Percentiles rank a stretch among this genome's conserved stretches.
Conservation (phyloP, 2,113 vertebrate genomes). For the Scatophagus argus region DNA sequence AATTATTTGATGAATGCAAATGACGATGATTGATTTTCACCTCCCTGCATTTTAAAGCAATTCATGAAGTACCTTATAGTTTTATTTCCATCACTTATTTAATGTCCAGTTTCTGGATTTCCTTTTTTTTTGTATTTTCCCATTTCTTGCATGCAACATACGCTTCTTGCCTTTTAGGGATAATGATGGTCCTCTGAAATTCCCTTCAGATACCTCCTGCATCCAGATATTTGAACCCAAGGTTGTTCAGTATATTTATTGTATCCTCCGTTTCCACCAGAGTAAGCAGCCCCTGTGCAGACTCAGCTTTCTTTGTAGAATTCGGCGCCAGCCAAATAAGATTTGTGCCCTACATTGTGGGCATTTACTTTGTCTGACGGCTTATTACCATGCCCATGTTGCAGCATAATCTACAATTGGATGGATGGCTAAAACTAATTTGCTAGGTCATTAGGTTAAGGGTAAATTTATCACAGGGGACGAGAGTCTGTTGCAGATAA, state of each 20-base stretch:
- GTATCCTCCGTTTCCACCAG: slow-evolving; percentile 78
- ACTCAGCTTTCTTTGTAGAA: slow-evolving; percentile 84
- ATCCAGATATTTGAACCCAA: slow-evolving; percentile 79
- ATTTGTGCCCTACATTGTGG: slow-evolving; percentile 85
- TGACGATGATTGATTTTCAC: slow-evolving; percentile 16
- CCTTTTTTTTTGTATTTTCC: background rate
- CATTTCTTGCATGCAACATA: background rate
- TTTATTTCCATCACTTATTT: background rate
- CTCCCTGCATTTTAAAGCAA: background rate
- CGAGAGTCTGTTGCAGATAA: slow-evolving; percentile 67
- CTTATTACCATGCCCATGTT: slow-evolving; percentile 82
- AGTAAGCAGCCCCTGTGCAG: slow-evolving; percentile 83
- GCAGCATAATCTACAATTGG: slow-evolving; percentile 83
- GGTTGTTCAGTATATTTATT: slow-evolving; percentile 82
- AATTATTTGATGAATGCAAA: background rate
- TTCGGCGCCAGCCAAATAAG: slow-evolving; percentile 84
- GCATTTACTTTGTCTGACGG: slow-evolving; percentile 86
- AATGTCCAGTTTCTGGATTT: background rate
- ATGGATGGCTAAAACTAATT: slow-evolving; percentile 83
- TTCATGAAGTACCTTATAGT: background rate
- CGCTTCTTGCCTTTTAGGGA: slow-evolving; percentile 25
- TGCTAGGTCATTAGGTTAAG: slow-evolving; percentile 81
- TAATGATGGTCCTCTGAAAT: slow-evolving; percentile 31
- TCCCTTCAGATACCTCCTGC: slow-evolving; percentile 53
- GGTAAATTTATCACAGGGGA: slow-evolving; percentile 82